These are phyloP conservation scores for Pipistrellus pipistrellus DNA, from an alignment of 2,797 vertebrate species.

Conservation along the genomic window DNA sequence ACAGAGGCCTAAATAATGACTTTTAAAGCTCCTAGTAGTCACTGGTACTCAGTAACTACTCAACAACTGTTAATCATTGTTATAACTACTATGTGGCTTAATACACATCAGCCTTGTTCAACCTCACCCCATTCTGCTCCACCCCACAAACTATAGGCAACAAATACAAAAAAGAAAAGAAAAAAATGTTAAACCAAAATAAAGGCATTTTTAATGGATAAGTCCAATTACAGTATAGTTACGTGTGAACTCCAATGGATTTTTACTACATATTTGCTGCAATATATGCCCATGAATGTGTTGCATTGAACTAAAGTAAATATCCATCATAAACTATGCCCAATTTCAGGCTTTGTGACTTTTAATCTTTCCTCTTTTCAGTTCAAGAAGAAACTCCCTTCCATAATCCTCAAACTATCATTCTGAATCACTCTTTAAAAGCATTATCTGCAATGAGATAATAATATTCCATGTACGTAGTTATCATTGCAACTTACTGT, in stretches of 20 bases:
- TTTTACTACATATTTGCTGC: conserved; percentile 22
- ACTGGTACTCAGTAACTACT: not conserved
- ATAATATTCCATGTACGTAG: conserved; percentile 67
- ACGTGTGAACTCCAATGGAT: not conserved
- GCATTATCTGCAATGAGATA: conserved; percentile 67
- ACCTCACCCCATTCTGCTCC: not conserved
- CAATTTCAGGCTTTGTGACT: conserved; percentile 2
- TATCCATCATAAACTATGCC: conserved; percentile 55
- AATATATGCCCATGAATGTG: not conserved
- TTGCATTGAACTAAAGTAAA: conserved; percentile 32
- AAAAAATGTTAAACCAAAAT: not conserved
- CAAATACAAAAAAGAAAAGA: conserved; percentile 10
- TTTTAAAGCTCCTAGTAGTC: not conserved
- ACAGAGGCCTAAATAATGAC: not conserved
- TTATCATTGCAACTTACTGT: conserved; percentile 73
- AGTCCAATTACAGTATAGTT: not conserved
- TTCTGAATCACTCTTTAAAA: conserved; percentile 73
- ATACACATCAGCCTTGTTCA: not conserved
- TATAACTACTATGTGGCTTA: not conserved
- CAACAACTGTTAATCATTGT: not conserved
- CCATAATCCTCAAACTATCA: conserved; percentile 59
- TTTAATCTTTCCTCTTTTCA: not conserved
- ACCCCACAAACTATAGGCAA: conserved; percentile 14
- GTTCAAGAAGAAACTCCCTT: conserved; percentile 63
- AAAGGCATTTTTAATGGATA: conserved; percentile 34